These are phyloP conservation scores for Chaetogeoica ovagalla DNA, from an alignment of 2,888 invertebrate species.

Conservation along the genomic window DNA sequence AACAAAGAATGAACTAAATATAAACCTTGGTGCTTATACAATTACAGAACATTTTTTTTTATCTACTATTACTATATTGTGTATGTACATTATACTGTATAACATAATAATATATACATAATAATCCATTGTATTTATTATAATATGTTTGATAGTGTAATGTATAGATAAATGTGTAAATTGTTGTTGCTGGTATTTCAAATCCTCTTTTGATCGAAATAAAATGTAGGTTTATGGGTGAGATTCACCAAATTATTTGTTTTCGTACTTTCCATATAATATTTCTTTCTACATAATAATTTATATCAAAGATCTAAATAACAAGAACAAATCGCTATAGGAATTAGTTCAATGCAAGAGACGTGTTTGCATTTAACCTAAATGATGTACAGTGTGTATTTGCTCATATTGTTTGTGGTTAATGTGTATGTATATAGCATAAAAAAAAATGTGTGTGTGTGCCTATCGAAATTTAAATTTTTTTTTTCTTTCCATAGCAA, in stretches of 20 bases:
- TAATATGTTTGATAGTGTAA: too few relatives aligned
- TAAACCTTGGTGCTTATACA: not conserved
- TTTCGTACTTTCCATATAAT: not conserved
- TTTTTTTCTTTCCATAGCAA: not conserved
- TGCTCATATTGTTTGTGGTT: conserved; percentile 4
- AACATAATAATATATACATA: too few relatives aligned
- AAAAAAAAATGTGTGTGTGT: too few relatives aligned
- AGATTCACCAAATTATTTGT: conserved; percentile 11
- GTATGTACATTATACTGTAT: not conserved
- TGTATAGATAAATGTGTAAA: not conserved
- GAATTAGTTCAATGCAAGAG: not conserved
- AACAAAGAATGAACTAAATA: not conserved
- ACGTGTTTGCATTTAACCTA: conserved; percentile 29
- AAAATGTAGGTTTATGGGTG: conserved; percentile 26
- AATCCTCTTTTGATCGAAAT: not conserved
- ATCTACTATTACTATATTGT: not conserved
- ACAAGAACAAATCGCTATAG: conserved; percentile 2
- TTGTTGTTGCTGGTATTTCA: not conserved
- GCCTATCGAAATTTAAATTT: not conserved
- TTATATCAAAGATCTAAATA: conserved; percentile 19
- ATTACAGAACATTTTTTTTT: not conserved
- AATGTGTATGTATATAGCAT: not conserved
- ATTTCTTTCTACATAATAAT: not conserved
- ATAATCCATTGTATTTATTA: too few relatives aligned
- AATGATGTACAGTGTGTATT: not conserved